These are phyloP conservation scores for Cynocephalus volans DNA, from an alignment of 2,113 vertebrate genomes.

Conservation along the genomic window DNA sequence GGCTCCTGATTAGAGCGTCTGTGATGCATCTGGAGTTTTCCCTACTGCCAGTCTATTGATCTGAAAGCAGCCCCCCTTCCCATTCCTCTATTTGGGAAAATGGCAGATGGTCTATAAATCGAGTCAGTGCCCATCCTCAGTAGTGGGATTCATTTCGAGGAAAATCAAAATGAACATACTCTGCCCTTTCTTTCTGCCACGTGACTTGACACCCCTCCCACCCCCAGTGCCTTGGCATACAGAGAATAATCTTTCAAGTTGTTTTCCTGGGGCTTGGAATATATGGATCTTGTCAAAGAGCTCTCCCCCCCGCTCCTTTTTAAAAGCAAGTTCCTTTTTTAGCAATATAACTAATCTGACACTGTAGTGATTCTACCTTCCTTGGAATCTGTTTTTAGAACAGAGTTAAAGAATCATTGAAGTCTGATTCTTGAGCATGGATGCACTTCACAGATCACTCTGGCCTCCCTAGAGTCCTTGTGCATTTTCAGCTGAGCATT, in stretches of 20 bases:
- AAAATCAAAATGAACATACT: background rate
- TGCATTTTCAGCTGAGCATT: background rate
- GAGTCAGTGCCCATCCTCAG: background rate
- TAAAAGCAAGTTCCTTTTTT: background rate
- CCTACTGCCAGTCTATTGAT: background rate
- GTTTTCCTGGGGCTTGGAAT: background rate
- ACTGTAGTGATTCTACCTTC: background rate
- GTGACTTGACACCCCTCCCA: accelerated
- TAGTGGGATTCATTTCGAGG: background rate
- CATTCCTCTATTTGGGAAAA: background rate
- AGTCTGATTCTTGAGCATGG: background rate
- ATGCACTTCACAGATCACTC: background rate
- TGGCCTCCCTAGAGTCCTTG: background rate
- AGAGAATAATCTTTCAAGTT: background rate
- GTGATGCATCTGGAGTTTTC: background rate
- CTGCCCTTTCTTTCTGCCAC: background rate
- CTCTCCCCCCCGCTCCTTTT: background rate
- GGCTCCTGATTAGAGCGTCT: background rate
- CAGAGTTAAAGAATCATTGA: background rate
- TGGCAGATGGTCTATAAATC: background rate
- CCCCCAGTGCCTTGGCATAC: background rate
- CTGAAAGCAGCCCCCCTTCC: background rate
- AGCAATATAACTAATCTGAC: background rate
- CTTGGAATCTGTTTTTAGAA: background rate
- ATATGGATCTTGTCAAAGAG: background rate